A percentile compares a stretch with the other conserved stretches of the same genome.
phyloP scores from a whole-genome alignment of 2,797 vertebrate genomes.

The Luscinia megarhynchos region DNA sequence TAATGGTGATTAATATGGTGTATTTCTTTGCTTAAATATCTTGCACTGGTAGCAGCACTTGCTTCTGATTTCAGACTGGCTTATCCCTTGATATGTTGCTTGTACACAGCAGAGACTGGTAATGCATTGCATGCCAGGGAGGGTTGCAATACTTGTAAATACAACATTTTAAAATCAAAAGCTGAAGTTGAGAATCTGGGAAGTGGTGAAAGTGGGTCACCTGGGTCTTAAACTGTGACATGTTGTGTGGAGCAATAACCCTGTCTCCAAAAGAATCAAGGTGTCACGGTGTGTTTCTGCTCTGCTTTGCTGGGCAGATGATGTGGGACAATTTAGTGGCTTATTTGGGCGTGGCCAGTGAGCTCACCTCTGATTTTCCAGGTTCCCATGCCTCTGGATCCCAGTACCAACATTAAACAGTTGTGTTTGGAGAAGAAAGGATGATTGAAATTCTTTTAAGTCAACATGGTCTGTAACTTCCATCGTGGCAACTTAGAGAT shows the following conservation, averaged over 20 bases:
- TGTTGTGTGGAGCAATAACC: not conserved
- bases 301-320: not conserved
- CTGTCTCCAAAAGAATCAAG: not conserved
- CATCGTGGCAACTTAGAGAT: not conserved
- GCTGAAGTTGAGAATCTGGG: not conserved
- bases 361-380: not conserved
- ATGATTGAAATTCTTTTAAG: not conserved
- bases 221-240: not conserved
- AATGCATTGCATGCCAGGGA: not conserved
- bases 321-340: not conserved
- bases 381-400: not conserved
- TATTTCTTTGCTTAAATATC: not conserved
- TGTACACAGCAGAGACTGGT: not conserved
- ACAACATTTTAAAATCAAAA: not conserved
- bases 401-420: not conserved
- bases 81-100: not conserved
- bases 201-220: not conserved
- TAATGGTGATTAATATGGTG: not conserved
- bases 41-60: accelerated
- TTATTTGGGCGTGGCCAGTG: not conserved
- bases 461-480: not conserved
- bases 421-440: not conserved
- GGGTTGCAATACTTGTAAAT: not conserved
- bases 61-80: not conserved
- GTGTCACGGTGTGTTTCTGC: not conserved